Base-by-base conservation (phyloP, 2,113 vertebrate species). In the Odontophorus gujanensis region DNA sequence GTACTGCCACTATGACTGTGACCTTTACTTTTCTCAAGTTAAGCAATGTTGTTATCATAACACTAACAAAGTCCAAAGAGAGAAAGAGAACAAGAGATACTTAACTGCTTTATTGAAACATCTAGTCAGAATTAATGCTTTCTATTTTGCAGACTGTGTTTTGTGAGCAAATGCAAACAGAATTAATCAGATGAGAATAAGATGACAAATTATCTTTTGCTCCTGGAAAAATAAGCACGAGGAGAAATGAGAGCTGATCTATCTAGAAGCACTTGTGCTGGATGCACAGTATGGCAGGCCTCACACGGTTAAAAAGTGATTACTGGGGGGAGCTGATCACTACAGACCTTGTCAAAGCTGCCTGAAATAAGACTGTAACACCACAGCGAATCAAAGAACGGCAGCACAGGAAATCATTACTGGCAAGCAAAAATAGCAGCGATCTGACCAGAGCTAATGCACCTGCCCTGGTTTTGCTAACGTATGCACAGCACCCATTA, bases 21-120 rank as follows among this genome's bases (percentile, higher is more conserved):
- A 59, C 45, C n/a, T 92, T 83, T 59, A 53, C 9, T 80, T 28
- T 71, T 73, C 22, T 58, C 51, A 20, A 38, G 67, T 24, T 42
- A 51, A 0, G 4, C 24, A n/a, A 47, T 1, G 3, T 34, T 38
- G 28, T 26, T 8, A 24, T 26, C 20, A 26, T 1, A 75, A 61
- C 3, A 14, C 45, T 53, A 26, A 58, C 50, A 63, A 65, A 19
- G 19, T n/a, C 47, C 40, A 94, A 72, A 38, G 30, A 85, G 45
- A 73, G 38, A 61, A 32, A 59, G 12, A 53, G 65, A 47, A 57
- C n/a, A 18, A 20, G 28, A 81, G 48, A 66, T 51, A 24, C 42
- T 87, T 40, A 62, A 25, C 59, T 59, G 38, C 30, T 42, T 20
- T 18, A 47, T 11, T 53, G 43, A 66, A 65, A 25, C 38, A n/a